A percentile compares a stretch with the other conserved stretches of the same genome.
Evolutionary conservation across 37 sponge, comb jelly and placozoan species (phyloP).

Genomic region (Crambe crambe): DNA sequence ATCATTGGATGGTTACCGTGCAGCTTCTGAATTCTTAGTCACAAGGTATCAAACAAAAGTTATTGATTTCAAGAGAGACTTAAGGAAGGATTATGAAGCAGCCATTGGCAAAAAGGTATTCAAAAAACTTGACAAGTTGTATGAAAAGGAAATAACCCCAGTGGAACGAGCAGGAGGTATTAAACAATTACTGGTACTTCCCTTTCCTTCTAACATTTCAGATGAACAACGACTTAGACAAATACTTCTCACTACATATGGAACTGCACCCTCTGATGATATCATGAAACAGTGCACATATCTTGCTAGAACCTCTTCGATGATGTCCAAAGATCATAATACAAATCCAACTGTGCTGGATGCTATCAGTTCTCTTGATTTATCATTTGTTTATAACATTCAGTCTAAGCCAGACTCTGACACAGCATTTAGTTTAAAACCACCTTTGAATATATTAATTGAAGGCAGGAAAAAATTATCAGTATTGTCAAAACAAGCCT

Average conservation of each 20-base stretch:
- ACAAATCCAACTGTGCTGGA: neutral
- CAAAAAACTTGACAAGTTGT: neutral
- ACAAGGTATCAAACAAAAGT: no score
- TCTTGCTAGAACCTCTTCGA: no score
- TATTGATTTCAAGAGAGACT: no score
- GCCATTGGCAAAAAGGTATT: neutral
- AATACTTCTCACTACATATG: no score
- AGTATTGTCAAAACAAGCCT: neutral
- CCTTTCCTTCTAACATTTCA: no score
- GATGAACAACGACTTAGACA: no score
- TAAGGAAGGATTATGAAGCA: no score
- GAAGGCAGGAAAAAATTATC: conserved; percentile 23
- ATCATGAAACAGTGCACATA: no score
- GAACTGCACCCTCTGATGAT: neutral
- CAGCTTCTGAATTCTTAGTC: no score
- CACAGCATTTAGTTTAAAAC: no score
- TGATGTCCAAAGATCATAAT: no score
- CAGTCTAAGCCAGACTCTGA: neutral
- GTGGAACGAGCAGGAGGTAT: neutral
- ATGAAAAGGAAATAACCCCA: neutral
- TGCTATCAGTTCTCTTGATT: neutral
- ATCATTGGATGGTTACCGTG: neutral
- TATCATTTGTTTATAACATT: neutral
- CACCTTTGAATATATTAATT: conserved; percentile 2
- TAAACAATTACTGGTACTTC: no score